These are phyloP conservation scores for Ibidorhyncha struthersii DNA, from an alignment of 2,113 vertebrate genomes.

Conservation along the genomic window DNA sequence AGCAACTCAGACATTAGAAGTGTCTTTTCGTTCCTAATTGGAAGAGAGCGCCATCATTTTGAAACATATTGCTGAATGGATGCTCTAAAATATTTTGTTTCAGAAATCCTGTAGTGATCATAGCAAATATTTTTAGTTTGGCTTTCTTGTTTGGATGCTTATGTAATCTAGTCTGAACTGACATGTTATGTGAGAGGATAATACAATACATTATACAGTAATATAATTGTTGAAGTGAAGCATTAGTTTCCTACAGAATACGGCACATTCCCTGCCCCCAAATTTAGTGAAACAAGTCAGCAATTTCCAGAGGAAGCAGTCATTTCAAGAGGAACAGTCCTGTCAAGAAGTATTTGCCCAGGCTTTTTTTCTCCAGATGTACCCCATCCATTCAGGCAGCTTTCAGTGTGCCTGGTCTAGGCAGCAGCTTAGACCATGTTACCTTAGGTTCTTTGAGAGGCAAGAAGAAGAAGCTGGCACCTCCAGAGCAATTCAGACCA, in stretches of 20 bases:
- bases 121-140: not conserved
- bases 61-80: not conserved
- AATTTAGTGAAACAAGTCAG: not conserved
- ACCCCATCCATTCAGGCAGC: not conserved
- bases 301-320: not conserved
- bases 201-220: not conserved
- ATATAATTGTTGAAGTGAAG: not conserved
- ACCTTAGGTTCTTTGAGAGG: not conserved
- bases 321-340: not conserved
- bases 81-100: not conserved
- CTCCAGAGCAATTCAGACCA: not conserved
- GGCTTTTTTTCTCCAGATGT: not conserved
- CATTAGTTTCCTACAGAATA: not conserved
- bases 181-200: not conserved
- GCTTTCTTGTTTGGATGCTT: not conserved
- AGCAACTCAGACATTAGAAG: not conserved
- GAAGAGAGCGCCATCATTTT: not conserved
- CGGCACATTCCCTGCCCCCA: not conserved
- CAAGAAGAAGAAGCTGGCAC: not conserved
- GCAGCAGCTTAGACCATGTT: too few relatives aligned
- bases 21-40: not conserved
- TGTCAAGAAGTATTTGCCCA: not conserved
- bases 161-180: not conserved
- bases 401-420: not conserved
- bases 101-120: not conserved